Percentiles rank a stretch among this genome's conserved stretches.
Evolutionary conservation across 2,797 vertebrate genomes (phyloP).

Genomic region (Hippoglossus hippoglossus): DNA sequence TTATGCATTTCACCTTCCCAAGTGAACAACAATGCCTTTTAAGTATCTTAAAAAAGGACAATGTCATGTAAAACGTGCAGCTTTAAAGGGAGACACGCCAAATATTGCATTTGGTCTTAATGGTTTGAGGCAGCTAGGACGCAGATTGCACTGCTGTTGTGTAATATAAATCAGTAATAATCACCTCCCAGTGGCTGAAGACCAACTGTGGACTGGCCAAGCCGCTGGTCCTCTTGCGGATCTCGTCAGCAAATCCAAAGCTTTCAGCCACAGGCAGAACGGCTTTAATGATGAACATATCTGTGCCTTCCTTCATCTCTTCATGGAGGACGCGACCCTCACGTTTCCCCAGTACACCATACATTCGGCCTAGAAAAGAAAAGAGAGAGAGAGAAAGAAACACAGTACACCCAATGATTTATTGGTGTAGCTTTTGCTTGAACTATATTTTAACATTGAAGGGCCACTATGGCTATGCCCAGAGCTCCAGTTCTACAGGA

Average conservation of each 20-base stretch:
- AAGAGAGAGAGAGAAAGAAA: neutral
- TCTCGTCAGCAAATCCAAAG: conserved; percentile 97
- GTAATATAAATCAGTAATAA: neutral
- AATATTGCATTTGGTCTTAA: too few species aligned
- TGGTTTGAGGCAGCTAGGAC: neutral
- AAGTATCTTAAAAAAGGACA: too few species aligned
- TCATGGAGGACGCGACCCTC: conserved; percentile 94
- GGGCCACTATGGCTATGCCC: too few species aligned
- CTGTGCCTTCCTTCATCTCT: conserved; percentile 98
- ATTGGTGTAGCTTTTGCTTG: too few species aligned
- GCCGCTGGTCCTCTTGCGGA: conserved; percentile 96
- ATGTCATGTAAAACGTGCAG: too few species aligned
- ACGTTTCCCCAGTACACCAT: conserved; percentile 92
- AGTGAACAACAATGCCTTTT: too few species aligned
- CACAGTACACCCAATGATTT: neutral
- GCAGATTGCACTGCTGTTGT: neutral
- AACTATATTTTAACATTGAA: too few species aligned
- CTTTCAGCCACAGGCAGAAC: conserved; percentile 96
- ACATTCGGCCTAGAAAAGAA: conserved; percentile 82
- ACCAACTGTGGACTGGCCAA: conserved; percentile 96
- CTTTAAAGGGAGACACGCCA: too few species aligned
- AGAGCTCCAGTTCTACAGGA: too few species aligned
- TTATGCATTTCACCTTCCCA: neutral
- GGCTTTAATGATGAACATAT: conserved; percentile 95
- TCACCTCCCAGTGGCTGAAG: conserved; percentile 99